phyloP scores from a whole-genome alignment of 2,888 invertebrate genomes.

The Yponomeuta malinellus region DNA sequence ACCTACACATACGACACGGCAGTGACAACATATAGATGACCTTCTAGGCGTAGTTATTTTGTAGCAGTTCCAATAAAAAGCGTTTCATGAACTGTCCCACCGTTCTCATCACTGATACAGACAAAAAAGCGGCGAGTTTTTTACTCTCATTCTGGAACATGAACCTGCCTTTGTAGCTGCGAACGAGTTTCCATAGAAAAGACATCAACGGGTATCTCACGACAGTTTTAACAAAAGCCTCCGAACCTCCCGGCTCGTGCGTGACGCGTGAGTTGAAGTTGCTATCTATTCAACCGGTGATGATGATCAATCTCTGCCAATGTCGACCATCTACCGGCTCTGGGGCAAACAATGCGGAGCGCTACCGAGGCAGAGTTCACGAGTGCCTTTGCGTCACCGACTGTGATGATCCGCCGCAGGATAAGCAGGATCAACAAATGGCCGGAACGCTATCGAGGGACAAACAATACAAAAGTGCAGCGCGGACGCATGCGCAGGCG shows the following conservation, averaged over 20 bases:
- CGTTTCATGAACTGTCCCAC: not conserved
- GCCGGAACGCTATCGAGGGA: not conserved
- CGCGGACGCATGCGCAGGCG: conserved; percentile 43
- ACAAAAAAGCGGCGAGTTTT: not conserved
- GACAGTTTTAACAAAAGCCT: not conserved
- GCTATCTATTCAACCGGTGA: not conserved
- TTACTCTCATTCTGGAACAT: not conserved
- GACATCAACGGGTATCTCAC: conserved; percentile 7
- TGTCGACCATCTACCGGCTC: not conserved
- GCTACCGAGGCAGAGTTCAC: not conserved
- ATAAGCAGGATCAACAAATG: not conserved
- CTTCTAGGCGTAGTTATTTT: not conserved
- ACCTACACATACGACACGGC: not conserved
- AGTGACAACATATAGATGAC: not conserved
- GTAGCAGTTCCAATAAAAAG: not conserved
- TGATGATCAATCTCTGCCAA: not conserved
- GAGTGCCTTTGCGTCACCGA: not conserved
- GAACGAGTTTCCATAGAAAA: not conserved
- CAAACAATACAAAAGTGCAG: conserved; percentile 27
- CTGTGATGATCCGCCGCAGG: not conserved
- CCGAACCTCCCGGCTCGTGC: not conserved
- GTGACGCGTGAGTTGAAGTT: not conserved
- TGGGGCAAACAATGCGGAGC: not conserved
- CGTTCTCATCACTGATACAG: not conserved
- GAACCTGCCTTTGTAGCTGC: not conserved